These are phyloP conservation scores for Oscheius sp. DNA, from an alignment of 1,140 invertebrate species.

Conservation along the genomic window DNA sequence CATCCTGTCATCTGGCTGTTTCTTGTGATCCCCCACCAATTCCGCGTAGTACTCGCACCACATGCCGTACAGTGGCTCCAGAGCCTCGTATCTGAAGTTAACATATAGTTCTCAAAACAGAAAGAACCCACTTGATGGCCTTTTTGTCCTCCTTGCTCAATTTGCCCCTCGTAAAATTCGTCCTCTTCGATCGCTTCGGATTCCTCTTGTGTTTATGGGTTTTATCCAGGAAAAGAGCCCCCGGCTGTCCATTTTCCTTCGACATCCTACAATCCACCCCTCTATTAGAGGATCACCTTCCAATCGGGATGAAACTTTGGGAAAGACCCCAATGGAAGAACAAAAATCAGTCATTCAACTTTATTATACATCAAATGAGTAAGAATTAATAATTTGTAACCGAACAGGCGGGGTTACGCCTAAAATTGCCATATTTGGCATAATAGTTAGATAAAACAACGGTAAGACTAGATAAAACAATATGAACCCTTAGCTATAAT, in stretches of 20 bases:
- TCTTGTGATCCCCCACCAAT: not conserved
- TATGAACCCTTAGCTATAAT: no score
- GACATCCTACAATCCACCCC: not conserved
- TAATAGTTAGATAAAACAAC: no score
- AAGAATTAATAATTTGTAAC: no score
- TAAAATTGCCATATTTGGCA: no score
- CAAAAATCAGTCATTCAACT: no score
- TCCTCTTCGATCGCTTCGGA: constrained; percentile 1
- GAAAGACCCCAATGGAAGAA: no score
- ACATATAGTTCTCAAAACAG: not conserved
- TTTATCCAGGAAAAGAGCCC: not conserved
- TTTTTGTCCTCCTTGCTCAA: constrained; percentile 24
- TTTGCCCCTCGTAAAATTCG: constrained; percentile 21
- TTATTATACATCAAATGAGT: no score
- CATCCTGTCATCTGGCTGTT: not conserved
- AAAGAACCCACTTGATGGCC: constrained; percentile 10
- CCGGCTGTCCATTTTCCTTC: not conserved
- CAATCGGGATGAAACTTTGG: no score
- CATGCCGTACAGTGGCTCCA: constrained; percentile 30
- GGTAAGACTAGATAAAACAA: no score
- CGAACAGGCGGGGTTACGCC: no score
- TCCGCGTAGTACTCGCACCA: constrained; percentile 26
- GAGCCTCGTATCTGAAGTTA: constrained; percentile 16
- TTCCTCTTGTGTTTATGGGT: constrained; percentile 7
- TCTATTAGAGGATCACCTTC: not conserved